phyloP scores from a whole-genome alignment of 2,888 invertebrate genomes.

The Hemithea aestivaria region DNA sequence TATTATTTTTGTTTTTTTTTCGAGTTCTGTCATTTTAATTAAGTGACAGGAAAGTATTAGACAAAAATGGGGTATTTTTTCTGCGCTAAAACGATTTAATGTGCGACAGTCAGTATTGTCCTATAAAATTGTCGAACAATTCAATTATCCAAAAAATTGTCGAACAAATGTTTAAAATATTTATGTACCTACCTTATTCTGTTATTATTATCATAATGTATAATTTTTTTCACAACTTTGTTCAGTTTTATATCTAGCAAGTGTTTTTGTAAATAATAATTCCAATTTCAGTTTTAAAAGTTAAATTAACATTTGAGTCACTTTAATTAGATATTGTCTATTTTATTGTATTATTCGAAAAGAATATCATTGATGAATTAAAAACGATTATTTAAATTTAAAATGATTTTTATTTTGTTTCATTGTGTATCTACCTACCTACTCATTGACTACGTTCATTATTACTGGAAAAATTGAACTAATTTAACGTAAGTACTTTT shows the following conservation, averaged over 20 bases:
- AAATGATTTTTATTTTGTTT: constrained; percentile 5
- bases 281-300: constrained; percentile 31
- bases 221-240: neutral
- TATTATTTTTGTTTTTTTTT: constrained; percentile 9
- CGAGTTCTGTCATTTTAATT: no score
- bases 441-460: no score
- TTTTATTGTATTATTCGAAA: constrained; percentile 51
- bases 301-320: constrained; percentile 45
- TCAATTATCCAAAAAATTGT: neutral
- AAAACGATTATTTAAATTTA: constrained; percentile 23
- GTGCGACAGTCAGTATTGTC: no score
- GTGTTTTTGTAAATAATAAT: constrained; percentile 36
- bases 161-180: neutral
- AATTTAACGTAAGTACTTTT: no score
- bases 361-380: constrained; percentile 48
- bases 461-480: no score
- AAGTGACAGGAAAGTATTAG: no score
- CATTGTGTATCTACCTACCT: no score
- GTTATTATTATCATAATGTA: neutral
- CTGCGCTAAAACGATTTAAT: no score
- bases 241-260: constrained; percentile 31
- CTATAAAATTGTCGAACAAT: no score
- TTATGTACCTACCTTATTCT: no score
- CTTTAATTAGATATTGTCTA: constrained; percentile 37
- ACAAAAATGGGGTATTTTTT: no score